Base-by-base conservation (phyloP, 2,113 vertebrate species). In the Oncorhynchus nerka region DNA sequence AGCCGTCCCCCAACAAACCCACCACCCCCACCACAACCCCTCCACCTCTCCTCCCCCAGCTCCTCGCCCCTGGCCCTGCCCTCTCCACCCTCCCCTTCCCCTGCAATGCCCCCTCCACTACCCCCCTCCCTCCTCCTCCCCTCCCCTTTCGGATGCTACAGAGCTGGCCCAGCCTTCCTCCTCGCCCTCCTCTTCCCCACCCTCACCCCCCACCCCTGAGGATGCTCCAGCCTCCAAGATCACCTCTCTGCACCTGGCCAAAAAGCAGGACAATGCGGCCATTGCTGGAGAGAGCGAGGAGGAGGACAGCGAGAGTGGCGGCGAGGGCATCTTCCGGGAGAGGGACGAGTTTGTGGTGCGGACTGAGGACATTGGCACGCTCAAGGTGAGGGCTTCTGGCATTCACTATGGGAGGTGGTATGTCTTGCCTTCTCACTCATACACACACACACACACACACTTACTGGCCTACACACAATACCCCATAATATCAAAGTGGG, bases 291-390 rank as follows among this genome's bases (percentile, higher is more conserved):
- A 96, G 87, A 96, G 95, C 0, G 96, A 96, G 0, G 95, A 96
- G 77, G 96, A 96, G 66, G 94, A 95, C 1, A 95, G 94, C 0
- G 96, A 96, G 87, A 97, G 96, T 0, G 94, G 94, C 0, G 95
- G 95, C 0, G 96, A 97, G 80, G 96, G 96, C 22, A 96, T 97
- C 84, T 97, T 96, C 84, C 92, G 96, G 0, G 95, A 96, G 81
- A 89, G 96, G 0, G 96, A 97, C 0, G 96, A 97, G 86, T 97
- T 97, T 68, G 96, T 96, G 74, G 95, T 97, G 72, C 94, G 95
- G 0, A 94, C 94, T 0, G 95, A 97, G 76, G 96, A 96, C 87
- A 93, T 97, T 5, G 93, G 94, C 2, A 94, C 94, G 1, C 94
- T 97, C 45, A 96, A 95, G 94, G 96, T 97, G 84, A 81, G 65